Evolutionary conservation across 2,888 invertebrate species (phyloP).

Genomic region (Parelbella ahira): DNA sequence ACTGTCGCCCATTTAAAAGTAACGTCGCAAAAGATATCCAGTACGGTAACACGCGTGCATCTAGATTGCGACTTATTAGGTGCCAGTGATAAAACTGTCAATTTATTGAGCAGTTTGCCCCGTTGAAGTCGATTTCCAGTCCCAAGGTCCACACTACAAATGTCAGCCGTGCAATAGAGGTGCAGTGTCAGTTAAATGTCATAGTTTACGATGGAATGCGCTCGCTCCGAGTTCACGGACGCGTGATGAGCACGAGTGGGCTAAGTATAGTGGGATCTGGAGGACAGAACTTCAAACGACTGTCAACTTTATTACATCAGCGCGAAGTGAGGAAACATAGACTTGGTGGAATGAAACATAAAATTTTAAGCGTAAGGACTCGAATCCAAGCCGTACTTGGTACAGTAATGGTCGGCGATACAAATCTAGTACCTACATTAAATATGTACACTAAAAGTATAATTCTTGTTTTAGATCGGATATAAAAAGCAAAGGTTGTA

Average conservation of each 20-base stretch:
- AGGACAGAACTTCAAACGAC: not conserved
- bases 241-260: slow-evolving; percentile 28
- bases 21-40: not conserved
- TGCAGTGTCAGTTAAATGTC: slow-evolving; percentile 70
- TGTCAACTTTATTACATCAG: slow-evolving; percentile 7
- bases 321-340: not conserved
- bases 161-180: slow-evolving; percentile 42
- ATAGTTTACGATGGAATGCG: slow-evolving; percentile 62
- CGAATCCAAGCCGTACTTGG: slow-evolving; percentile 4
- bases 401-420: slow-evolving; percentile 7
- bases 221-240: slow-evolving; percentile 60
- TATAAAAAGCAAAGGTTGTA: not conserved
- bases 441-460: too few relatives aligned
- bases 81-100: slow-evolving; percentile 41
- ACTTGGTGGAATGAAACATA: too few relatives aligned
- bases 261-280: too few relatives aligned
- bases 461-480: slow-evolving; percentile 6
- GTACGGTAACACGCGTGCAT: slow-evolving; percentile 7
- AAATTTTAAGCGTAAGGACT: slow-evolving; percentile 5
- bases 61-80: slow-evolving; percentile 26
- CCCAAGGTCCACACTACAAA: slow-evolving; percentile 58
- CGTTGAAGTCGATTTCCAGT: slow-evolving; percentile 38
- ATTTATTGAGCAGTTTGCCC: slow-evolving; percentile 42
- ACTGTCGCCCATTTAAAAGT: not conserved
- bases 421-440: slow-evolving; percentile 13